phyloP scores from a whole-genome alignment of 2,888 invertebrate species.

The Dasypolia templi region DNA sequence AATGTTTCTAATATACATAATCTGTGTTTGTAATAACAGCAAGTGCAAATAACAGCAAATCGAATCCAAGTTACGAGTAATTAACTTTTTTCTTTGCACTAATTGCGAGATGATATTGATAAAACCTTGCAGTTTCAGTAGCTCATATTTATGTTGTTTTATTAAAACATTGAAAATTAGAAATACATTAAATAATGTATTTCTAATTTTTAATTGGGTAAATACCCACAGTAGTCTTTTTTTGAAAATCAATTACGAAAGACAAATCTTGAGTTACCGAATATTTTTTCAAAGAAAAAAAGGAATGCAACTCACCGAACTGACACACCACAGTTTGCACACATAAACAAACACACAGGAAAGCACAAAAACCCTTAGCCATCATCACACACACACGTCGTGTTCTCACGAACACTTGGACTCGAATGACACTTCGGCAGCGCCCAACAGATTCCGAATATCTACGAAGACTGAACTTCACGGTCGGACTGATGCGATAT shows the following conservation, averaged over 20 bases:
- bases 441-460: constrained; percentile 25
- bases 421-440: constrained; percentile 15
- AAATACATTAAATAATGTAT: too few relatives aligned
- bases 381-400: constrained; percentile 61
- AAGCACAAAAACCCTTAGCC: constrained; percentile 67
- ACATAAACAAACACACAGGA: constrained; percentile 78
- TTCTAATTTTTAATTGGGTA: too few relatives aligned
- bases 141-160: not conserved
- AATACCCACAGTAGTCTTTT: not conserved
- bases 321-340: constrained; percentile 76
- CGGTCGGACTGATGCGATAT: constrained; percentile 34
- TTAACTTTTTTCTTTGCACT: constrained; percentile 40
- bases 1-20: not conserved
- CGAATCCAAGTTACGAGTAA: constrained; percentile 43
- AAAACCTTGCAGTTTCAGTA: constrained; percentile 33
- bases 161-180: not conserved
- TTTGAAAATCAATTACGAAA: not conserved
- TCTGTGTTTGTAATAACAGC: not conserved
- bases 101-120: constrained; percentile 44
- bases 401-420: constrained; percentile 29
- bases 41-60: constrained; percentile 22
- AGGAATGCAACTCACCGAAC: constrained; percentile 76
- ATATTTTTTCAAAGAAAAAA: too few relatives aligned
- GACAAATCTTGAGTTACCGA: not conserved
- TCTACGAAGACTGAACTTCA: constrained; percentile 30